Percentiles rank a stretch among this genome's conserved stretches.
Conservation (phyloP, 2,797 vertebrate species). For the Chelmon rostratus region DNA sequence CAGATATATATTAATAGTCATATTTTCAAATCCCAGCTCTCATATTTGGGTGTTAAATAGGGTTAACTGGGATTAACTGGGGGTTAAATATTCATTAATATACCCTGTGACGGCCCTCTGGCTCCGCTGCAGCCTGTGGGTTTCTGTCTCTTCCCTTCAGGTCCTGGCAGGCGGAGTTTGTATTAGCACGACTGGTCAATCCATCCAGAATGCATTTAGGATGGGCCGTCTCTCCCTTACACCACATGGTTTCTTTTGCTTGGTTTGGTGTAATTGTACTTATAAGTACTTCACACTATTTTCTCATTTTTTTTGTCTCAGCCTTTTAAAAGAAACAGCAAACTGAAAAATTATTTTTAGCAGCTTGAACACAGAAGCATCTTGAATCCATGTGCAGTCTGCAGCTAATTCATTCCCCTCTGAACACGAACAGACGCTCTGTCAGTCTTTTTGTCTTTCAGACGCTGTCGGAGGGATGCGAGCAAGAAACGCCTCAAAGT, state of each 20-base stretch:
- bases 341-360: neutral
- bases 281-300: too few species aligned
- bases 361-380: neutral
- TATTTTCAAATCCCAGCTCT: neutral
- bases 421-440: neutral
- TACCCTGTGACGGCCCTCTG: neutral
- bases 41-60: conserved; percentile 10
- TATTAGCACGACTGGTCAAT: too few species aligned
- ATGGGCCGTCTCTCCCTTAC: too few species aligned
- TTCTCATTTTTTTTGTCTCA: neutral
- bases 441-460: neutral
- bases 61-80: conserved; percentile 43
- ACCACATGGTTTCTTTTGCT: too few species aligned
- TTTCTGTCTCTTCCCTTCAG: too few species aligned
- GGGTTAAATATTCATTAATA: conserved; percentile 20
- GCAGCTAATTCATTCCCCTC: neutral
- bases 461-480: neutral
- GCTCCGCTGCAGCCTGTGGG: neutral
- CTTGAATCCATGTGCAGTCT: neutral
- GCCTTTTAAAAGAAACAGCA: neutral
- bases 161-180: too few species aligned
- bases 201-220: too few species aligned
- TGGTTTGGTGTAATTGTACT: too few species aligned
- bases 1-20: neutral
- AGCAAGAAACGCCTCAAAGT: neutral